Evolutionary conservation across 2,888 invertebrate genomes (phyloP).

Genomic region (Eupithecia centaureata): DNA sequence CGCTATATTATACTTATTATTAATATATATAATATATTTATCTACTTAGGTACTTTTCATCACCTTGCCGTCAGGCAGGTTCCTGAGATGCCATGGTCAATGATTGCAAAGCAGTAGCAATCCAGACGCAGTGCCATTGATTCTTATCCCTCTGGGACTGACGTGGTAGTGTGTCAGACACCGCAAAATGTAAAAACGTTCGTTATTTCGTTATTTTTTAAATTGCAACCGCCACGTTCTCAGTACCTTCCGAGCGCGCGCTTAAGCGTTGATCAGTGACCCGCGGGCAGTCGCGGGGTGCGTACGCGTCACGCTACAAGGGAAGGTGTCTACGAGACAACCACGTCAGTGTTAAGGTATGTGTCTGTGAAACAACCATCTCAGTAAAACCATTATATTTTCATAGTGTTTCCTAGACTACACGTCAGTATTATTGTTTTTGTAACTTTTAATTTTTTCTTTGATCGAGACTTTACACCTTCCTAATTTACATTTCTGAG

Average conservation of each 20-base stretch:
- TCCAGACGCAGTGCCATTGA: no score
- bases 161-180: conserved; percentile 19
- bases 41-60: no score
- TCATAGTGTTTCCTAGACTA: conserved; percentile 28
- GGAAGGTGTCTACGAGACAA: conserved; percentile 24
- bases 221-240: conserved; percentile 21
- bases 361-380: conserved; percentile 29
- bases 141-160: conserved; percentile 6
- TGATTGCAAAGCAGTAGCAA: no score
- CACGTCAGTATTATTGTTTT: conserved; percentile 14
- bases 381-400: conserved; percentile 30
- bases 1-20: no score
- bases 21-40: no score
- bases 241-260: conserved; percentile 17
- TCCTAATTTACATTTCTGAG: conserved; percentile 1
- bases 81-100: no score
- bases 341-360: conserved; percentile 32
- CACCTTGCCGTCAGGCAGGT: no score
- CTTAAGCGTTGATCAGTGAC: conserved; percentile 11
- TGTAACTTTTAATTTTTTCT: background rate
- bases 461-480: background rate
- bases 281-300: conserved; percentile 15
- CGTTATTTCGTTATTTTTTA: conserved; percentile 18
- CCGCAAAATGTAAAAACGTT: conserved; percentile 15
- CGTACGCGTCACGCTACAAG: conserved; percentile 13